Conservation (phyloP, 2,888 invertebrate species). For the Vannuccia rotundouncinata region DNA sequence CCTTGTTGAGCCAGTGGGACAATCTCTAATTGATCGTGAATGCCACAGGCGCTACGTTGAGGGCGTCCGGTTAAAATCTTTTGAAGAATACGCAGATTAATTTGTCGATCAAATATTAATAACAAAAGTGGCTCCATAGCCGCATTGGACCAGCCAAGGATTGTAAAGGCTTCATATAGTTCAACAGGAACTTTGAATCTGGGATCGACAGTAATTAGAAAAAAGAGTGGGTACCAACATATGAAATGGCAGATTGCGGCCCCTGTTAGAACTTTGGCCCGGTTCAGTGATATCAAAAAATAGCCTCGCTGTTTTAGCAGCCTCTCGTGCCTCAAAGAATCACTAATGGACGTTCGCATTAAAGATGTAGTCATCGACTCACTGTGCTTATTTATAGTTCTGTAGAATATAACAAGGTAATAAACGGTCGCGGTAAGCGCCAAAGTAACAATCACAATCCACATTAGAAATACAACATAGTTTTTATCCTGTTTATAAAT, state of each 20-base stretch:
- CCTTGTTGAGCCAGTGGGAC: background rate
- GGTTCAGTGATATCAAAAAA: conserved; percentile 41
- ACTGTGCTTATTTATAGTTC: conserved; percentile 51
- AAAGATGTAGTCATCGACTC: conserved; percentile 50
- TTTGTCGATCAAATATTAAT: conserved; percentile 50
- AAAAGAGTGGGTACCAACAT: conserved; percentile 55
- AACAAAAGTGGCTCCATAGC: conserved; percentile 53
- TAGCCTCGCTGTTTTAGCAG: no score
- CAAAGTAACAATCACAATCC: conserved; percentile 53
- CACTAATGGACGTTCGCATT: conserved; percentile 49
- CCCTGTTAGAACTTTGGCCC: conserved; percentile 52
- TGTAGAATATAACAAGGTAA: conserved; percentile 52
- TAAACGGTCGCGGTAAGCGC: conserved; percentile 50
- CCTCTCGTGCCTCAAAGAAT: background rate
- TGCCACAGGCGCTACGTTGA: conserved; percentile 48
- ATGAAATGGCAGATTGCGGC: conserved; percentile 49
- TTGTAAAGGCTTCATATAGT: conserved; percentile 53
- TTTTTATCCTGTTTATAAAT: conserved; percentile 52
- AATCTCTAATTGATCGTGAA: conserved; percentile 38
- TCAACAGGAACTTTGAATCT: conserved; percentile 47
- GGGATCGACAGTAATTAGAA: conserved; percentile 52
- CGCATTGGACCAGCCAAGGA: conserved; percentile 55
- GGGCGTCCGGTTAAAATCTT: conserved; percentile 44
- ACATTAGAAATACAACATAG: conserved; percentile 55
- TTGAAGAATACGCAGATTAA: conserved; percentile 41